Evolutionary conservation across 2,888 invertebrate genomes (phyloP).

Genomic region (Melieria crassipennis): DNA sequence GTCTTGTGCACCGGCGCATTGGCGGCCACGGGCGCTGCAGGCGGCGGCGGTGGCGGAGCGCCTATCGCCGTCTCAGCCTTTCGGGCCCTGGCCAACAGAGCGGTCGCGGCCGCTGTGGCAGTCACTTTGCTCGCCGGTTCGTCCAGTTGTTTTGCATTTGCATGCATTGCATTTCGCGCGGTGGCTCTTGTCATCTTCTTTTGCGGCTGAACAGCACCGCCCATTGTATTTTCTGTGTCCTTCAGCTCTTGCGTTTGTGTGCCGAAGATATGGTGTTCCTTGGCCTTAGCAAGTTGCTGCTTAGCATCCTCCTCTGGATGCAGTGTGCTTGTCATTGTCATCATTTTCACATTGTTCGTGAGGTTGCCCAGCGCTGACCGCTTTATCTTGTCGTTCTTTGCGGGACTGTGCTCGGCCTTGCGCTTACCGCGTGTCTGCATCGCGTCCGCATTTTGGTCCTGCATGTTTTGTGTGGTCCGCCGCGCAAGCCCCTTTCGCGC

Average conservation of each 20-base stretch:
- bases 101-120: constrained; percentile 45
- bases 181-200: constrained; percentile 57
- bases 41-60: constrained; percentile 32
- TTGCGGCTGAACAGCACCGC: constrained; percentile 22
- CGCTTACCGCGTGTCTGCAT: constrained; percentile 71
- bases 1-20: constrained; percentile 64
- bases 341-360: constrained; percentile 71
- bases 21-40: constrained; percentile 40
- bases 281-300: constrained; percentile 52
- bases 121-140: constrained; percentile 37
- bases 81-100: constrained; percentile 52
- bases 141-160: constrained; percentile 39
- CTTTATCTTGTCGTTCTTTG: constrained; percentile 79
- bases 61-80: constrained; percentile 62
- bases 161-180: constrained; percentile 37
- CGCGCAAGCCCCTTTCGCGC: constrained; percentile 56
- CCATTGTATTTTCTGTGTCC: constrained; percentile 34
- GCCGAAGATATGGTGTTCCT: constrained; percentile 43
- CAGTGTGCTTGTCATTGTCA: constrained; percentile 47
- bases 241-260: constrained; percentile 34
- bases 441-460: constrained; percentile 58
- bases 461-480: constrained; percentile 50
- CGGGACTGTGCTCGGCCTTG: constrained; percentile 83
- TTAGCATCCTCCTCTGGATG: constrained; percentile 65
- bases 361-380: constrained; percentile 88